These are phyloP conservation scores for Xiphophorus birchmanni DNA, from an alignment of 2,797 vertebrate genomes.

Conservation along the genomic window DNA sequence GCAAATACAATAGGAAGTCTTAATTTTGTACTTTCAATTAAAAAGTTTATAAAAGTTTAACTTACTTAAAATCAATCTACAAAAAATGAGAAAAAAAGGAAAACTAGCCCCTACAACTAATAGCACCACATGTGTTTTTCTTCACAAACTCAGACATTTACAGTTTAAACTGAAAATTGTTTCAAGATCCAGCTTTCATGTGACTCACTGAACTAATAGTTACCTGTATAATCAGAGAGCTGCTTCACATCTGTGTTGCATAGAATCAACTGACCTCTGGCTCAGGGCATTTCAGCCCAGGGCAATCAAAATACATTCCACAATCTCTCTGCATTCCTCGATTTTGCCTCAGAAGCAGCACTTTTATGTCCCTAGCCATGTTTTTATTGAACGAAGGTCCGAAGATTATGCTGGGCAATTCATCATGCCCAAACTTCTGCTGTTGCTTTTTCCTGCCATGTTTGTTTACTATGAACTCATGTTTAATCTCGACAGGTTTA, in stretches of 20 bases:
- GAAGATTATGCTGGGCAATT: not conserved
- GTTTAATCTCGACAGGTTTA: too few relatives aligned
- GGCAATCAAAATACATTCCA: not conserved
- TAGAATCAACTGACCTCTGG: not conserved
- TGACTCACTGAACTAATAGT: not conserved
- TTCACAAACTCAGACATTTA: not conserved
- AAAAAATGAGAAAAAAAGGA: not conserved
- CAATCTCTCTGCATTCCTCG: not conserved
- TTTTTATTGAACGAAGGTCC: not conserved
- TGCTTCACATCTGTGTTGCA: not conserved
- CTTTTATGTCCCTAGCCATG: not conserved
- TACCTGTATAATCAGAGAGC: not conserved
- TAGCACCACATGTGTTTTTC: not conserved
- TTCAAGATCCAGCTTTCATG: not conserved
- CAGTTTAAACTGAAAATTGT: not conserved
- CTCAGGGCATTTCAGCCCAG: not conserved
- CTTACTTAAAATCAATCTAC: not conserved
- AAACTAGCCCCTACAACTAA: not conserved
- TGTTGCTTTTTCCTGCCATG: too few relatives aligned
- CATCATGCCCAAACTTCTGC: not conserved
- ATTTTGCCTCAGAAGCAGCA: not conserved
- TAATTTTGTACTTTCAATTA: not conserved
- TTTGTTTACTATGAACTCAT: too few relatives aligned
- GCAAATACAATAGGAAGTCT: not conserved
- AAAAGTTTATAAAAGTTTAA: not conserved